Evolutionary conservation across 2,113 vertebrate species (phyloP), one percentile per base, ranked within the genome.

Genomic region (Clarias gariepinus): DNA sequence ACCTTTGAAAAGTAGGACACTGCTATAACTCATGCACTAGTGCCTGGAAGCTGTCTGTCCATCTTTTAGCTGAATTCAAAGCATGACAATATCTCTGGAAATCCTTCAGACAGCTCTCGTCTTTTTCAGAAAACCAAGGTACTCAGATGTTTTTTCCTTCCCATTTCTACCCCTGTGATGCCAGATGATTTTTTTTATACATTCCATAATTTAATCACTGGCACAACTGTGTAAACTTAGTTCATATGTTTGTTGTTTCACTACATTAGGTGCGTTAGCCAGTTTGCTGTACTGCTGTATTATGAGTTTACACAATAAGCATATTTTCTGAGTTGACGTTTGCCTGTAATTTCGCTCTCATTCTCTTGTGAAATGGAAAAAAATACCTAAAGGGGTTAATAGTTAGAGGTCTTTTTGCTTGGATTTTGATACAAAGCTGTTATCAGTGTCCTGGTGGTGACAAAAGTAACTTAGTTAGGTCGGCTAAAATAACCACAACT

Each of bases 21-120:
- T 63, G 80, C 52, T 84, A 36, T 92, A 81, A 89, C 87, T 91
- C 88, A 87, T 85, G 86, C 81, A 87, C 19, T 2, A 84, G 47
- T 69, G 81, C 19, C 19, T 23, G 36, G 69, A 73, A 41, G 68
- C 68, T 25, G 7, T 47, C 36, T 25, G 71, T 52, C 41, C 11
- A 52, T 74, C 36, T 47, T 47, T 47, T 8, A 47, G 47, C 6
- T 8, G 47, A 47, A 47, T 47, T 47, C 47, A 47, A 47, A 23
- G 60, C 21, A 2, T 7, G 21, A 10, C 23, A 13, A 66, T 66
- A 28, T 30, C 23, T 25, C 66, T 68, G 28, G 30, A 16, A 69
- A 69, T 33, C 28, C 64, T 16, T 69, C 0, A 47, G 47, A 47
- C 7, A 8, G 47, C 47, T 47, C 47, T 47, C 41, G 5, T 47